These are phyloP conservation scores for Drosophila helvetica DNA, from an alignment of 2,888 invertebrate species.

Conservation along the genomic window DNA sequence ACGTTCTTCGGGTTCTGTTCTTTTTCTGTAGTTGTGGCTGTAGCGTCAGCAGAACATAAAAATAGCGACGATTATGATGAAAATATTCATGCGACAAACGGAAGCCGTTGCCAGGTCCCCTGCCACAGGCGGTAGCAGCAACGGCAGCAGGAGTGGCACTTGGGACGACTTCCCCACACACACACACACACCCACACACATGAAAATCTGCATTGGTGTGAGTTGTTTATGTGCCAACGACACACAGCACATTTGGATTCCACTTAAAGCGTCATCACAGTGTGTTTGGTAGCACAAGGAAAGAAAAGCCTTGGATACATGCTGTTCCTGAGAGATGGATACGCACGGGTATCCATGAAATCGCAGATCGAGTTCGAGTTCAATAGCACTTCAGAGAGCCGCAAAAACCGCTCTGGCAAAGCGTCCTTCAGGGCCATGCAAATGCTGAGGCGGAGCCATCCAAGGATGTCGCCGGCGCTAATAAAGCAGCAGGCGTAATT, in stretches of 20 bases:
- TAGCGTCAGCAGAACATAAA: slow-evolving; percentile 60
- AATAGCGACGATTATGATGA: slow-evolving; percentile 77
- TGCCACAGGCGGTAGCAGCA: slow-evolving; percentile 33
- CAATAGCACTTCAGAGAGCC: slow-evolving; percentile 27
- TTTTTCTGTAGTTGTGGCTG: slow-evolving; percentile 13
- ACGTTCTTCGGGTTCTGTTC: slow-evolving; percentile 19
- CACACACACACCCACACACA: not conserved
- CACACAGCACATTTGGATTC: slow-evolving; percentile 70
- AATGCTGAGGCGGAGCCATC: slow-evolving; percentile 14
- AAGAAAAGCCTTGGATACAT: slow-evolving; percentile 17
- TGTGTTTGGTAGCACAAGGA: slow-evolving; percentile 41
- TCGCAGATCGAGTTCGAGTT: slow-evolving; percentile 7
- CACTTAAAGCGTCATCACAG: slow-evolving; percentile 67
- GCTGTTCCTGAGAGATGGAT: slow-evolving; percentile 3
- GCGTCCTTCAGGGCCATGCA: slow-evolving; percentile 38
- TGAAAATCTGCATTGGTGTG: slow-evolving; percentile 11
- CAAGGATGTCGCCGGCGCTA: slow-evolving; percentile 44
- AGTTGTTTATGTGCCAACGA: slow-evolving; percentile 74
- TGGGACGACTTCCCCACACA: not conserved
- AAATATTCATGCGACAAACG: slow-evolving; percentile 77
- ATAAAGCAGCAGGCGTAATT: slow-evolving; percentile 66
- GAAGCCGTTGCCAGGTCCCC: slow-evolving; percentile 53
- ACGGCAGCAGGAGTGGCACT: slow-evolving; percentile 19
- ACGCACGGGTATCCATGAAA: slow-evolving; percentile 9
- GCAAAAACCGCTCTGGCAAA: slow-evolving; percentile 19